Evolutionary conservation across 2,113 vertebrate genomes (phyloP).

Genomic region (Megalops atlanticus): DNA sequence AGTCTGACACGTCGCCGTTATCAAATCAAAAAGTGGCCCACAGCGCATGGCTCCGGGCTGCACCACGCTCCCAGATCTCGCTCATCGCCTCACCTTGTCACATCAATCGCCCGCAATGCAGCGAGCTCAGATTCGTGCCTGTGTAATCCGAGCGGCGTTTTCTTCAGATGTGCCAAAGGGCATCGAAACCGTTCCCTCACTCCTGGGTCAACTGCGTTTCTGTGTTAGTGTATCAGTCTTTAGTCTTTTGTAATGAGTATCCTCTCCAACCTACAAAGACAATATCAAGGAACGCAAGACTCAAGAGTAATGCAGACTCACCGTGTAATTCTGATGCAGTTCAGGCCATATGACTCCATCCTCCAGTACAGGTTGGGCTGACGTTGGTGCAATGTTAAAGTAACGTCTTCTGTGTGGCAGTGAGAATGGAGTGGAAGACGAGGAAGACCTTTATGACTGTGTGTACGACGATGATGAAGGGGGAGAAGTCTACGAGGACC

Average conservation of each 20-base stretch:
- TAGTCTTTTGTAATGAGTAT: neutral
- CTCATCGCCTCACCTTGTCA: neutral
- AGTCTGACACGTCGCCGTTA: neutral
- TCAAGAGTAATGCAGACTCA: no score
- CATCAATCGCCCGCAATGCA: neutral
- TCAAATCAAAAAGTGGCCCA: neutral
- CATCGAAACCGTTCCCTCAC: neutral
- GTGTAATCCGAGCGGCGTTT: no score
- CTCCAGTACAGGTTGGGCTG: neutral
- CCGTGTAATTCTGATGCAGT: no score
- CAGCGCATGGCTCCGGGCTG: neutral
- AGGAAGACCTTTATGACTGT: constrained; percentile 93
- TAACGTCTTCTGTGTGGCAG: constrained; percentile 54
- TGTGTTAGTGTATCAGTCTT: neutral
- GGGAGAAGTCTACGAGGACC: constrained; percentile 93
- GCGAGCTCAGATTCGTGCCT: neutral
- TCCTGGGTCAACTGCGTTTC: neutral
- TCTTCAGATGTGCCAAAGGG: no score
- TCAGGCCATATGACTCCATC: no score
- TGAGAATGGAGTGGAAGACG: constrained; percentile 83
- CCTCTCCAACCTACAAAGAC: neutral
- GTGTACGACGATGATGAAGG: constrained; percentile 95
- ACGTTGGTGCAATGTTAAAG: neutral
- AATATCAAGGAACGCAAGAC: no score
- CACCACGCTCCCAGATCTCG: neutral